phyloP scores from a whole-genome alignment of 2,888 invertebrate species.

The Alloscopus bannaensis region DNA sequence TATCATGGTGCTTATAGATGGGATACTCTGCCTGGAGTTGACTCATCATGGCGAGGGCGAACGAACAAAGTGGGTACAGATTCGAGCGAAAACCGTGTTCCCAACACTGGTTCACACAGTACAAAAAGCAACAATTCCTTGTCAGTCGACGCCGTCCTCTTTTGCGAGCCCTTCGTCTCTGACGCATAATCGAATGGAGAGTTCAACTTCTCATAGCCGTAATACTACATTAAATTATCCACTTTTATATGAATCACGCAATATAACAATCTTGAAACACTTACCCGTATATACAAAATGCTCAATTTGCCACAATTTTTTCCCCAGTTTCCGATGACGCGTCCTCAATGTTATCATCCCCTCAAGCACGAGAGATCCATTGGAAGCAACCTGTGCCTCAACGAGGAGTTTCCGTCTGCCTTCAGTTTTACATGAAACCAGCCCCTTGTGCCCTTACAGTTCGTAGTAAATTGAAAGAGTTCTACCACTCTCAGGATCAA shows the following conservation, averaged over 20 bases:
- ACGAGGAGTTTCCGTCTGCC: slow-evolving; percentile 63
- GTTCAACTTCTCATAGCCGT: slow-evolving; percentile 87
- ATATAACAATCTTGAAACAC: neutral
- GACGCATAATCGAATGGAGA: slow-evolving; percentile 81
- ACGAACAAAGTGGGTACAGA: slow-evolving; percentile 91
- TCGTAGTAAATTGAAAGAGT: slow-evolving; percentile 53
- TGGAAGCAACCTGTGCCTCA: slow-evolving; percentile 76
- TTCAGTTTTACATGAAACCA: slow-evolving; percentile 70
- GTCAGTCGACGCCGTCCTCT: slow-evolving; percentile 75
- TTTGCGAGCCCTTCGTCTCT: slow-evolving; percentile 84
- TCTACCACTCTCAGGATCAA: slow-evolving; percentile 61
- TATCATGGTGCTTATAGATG: slow-evolving; percentile 80
- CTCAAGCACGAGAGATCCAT: slow-evolving; percentile 92
- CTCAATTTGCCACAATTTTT: slow-evolving; percentile 69
- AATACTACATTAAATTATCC: slow-evolving; percentile 74
- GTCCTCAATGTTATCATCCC: slow-evolving; percentile 92
- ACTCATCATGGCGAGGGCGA: slow-evolving; percentile 84
- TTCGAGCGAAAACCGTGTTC: slow-evolving; percentile 91
- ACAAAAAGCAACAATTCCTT: slow-evolving; percentile 70
- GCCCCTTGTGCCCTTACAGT: slow-evolving; percentile 65
- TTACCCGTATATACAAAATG: slow-evolving; percentile 7
- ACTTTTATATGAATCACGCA: slow-evolving; percentile 1
- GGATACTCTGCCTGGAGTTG: slow-evolving; percentile 92
- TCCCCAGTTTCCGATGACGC: slow-evolving; percentile 93
- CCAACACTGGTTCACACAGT: slow-evolving; percentile 76